phyloP scores from a whole-genome alignment of 2,113 vertebrate genomes.

The Urocitellus parryii region DNA sequence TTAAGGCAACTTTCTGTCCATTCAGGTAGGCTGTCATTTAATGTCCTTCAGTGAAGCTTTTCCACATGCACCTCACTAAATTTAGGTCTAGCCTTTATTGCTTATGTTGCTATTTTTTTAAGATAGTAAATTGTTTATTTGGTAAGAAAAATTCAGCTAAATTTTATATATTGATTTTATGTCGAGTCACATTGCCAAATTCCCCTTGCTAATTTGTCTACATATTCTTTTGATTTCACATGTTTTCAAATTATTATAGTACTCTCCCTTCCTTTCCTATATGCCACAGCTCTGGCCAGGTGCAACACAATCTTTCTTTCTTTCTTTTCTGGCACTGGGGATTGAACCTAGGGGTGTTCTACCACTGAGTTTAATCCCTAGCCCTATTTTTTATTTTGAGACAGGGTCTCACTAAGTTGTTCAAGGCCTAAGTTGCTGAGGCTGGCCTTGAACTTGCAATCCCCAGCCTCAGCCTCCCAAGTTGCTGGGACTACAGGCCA shows the following conservation, averaged over 20 bases:
- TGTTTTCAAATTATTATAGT: fast-evolving
- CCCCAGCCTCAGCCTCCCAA: too few species aligned
- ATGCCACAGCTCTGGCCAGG: background rate
- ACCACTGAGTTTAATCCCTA: too few species aligned
- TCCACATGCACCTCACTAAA: background rate
- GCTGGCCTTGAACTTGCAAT: too few species aligned
- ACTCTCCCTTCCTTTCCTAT: background rate
- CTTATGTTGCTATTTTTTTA: background rate
- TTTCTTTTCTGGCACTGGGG: too few species aligned
- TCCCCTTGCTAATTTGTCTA: background rate
- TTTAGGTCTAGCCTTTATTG: too few species aligned
- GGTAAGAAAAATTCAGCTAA: background rate
- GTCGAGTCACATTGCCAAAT: background rate
- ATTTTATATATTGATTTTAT: background rate
- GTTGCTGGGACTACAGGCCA: too few species aligned
- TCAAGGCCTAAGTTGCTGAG: too few species aligned
- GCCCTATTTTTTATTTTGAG: too few species aligned
- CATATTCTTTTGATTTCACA: background rate
- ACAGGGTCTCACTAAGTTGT: too few species aligned
- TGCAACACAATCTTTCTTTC: background rate
- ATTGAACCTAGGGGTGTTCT: too few species aligned
- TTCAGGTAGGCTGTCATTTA: fast-evolving
- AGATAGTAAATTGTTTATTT: background rate
- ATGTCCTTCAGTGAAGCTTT: background rate
- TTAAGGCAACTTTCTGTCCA: background rate